phyloP scores from a whole-genome alignment of 2,113 vertebrate genomes.

The Helogale parvula region DNA sequence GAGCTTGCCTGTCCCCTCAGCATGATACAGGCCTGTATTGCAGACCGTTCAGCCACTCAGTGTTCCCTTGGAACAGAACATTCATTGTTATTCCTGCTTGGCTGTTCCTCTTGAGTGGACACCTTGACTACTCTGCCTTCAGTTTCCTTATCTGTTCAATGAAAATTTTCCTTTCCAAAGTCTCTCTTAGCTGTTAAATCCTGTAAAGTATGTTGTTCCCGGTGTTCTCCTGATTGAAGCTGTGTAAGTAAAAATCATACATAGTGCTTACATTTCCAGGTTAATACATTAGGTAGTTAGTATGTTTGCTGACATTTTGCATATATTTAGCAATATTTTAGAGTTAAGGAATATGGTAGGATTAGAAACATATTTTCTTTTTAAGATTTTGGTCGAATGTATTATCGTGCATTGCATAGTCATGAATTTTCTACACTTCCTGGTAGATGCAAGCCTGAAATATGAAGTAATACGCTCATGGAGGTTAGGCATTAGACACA shows the following conservation, averaged over 20 bases:
- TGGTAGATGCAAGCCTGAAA: background rate
- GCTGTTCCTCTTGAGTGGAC: accelerated
- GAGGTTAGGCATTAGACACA: background rate
- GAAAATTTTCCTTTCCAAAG: background rate
- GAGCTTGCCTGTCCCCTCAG: background rate
- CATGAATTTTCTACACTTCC: background rate
- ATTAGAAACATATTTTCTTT: background rate
- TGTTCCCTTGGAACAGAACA: background rate
- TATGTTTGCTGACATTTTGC: background rate
- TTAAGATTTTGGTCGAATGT: background rate
- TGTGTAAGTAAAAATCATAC: background rate
- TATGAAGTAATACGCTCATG: background rate
- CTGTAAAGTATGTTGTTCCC: background rate
- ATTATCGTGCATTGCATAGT: background rate
- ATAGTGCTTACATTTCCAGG: background rate
- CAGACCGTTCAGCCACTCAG: background rate
- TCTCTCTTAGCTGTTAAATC: background rate
- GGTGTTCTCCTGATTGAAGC: background rate
- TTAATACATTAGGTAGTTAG: background rate
- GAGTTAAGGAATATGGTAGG: background rate
- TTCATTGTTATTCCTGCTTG: background rate
- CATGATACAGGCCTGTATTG: background rate
- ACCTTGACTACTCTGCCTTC: background rate
- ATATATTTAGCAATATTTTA: background rate
- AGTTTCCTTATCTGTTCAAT: background rate